phyloP scores from a whole-genome alignment of 2,113 vertebrate genomes.

The Podarcis muralis region DNA sequence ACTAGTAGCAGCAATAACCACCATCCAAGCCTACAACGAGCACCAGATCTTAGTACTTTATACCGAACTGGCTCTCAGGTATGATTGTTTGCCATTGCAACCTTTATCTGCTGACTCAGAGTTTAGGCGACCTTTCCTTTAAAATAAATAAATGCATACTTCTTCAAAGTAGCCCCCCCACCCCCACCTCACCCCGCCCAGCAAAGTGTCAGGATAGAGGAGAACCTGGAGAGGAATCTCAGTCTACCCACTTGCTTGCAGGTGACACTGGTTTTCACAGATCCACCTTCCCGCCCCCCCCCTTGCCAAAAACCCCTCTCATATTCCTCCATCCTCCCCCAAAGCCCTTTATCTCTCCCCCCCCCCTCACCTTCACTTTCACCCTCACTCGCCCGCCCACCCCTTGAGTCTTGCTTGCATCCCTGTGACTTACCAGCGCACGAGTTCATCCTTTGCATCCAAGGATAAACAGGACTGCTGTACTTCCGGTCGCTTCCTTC shows the following conservation, averaged over 20 bases:
- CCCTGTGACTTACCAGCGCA: constrained; percentile 78
- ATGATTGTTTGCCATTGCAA: not conserved
- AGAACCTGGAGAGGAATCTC: constrained; percentile 50
- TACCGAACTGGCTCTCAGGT: not conserved
- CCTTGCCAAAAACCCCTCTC: no score
- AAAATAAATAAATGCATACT: not conserved
- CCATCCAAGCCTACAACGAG: not conserved
- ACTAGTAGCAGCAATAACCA: not conserved
- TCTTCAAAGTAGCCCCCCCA: constrained; percentile 38
- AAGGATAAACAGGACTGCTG: constrained; percentile 82
- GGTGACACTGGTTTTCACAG: constrained; percentile 8
- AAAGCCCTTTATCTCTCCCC: constrained; percentile 42
- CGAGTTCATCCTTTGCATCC: constrained; percentile 88
- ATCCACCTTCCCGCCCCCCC: not conserved
- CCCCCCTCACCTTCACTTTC: not conserved
- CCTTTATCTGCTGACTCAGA: constrained; percentile 4
- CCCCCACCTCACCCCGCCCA: not conserved
- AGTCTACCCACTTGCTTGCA: constrained; percentile 46
- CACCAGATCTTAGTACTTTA: not conserved
- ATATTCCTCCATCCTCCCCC: not conserved
- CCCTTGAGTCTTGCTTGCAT: constrained; percentile 3
- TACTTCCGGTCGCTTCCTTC: constrained; percentile 86
- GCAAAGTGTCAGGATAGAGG: constrained; percentile 28
- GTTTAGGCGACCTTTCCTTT: not conserved
- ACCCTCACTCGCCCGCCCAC: not conserved